A percentile compares a stretch with the other conserved stretches of the same genome.
phyloP scores from a whole-genome alignment of 1,140 invertebrate genomes.

The Hirudo medicinalis region DNA sequence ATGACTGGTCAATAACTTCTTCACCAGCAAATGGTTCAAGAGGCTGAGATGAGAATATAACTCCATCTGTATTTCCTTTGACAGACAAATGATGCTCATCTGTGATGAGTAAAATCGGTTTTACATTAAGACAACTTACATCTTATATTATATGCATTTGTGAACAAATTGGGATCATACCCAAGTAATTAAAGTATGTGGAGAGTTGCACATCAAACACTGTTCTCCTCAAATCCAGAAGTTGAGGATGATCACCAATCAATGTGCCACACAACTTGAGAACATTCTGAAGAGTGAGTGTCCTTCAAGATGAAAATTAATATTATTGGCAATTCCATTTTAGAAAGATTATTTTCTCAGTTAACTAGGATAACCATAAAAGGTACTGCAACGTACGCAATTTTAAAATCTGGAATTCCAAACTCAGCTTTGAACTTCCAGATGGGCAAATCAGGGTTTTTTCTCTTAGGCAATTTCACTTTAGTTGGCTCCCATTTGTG shows the following conservation, averaged over 20 bases:
- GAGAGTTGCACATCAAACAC: not conserved
- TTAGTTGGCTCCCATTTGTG: slow-evolving; percentile 65
- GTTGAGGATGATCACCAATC: slow-evolving; percentile 36
- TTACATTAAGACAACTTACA: not conserved
- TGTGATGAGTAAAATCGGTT: not conserved
- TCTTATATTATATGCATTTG: not conserved
- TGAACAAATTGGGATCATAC: slow-evolving; percentile 28
- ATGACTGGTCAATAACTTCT: slow-evolving; percentile 32
- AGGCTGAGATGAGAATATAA: slow-evolving; percentile 41
- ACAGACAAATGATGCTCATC: not conserved
- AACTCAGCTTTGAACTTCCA: slow-evolving; percentile 56
- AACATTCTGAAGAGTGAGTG: slow-evolving; percentile 50
- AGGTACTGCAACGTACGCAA: slow-evolving; percentile 49
- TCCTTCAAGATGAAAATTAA: slow-evolving; percentile 42
- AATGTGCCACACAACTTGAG: slow-evolving; percentile 56
- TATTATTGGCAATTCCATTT: too few relatives aligned
- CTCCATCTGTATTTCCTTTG: slow-evolving; percentile 3
- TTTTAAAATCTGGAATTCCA: slow-evolving; percentile 55
- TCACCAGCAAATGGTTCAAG: slow-evolving; percentile 46
- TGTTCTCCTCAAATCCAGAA: slow-evolving; percentile 35
- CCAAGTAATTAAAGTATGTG: slow-evolving; percentile 16
- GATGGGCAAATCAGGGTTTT: slow-evolving; percentile 53
- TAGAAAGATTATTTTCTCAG: too few relatives aligned
- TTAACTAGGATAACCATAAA: not conserved
- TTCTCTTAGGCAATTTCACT: slow-evolving; percentile 56